Evolutionary conservation across 2,888 invertebrate genomes (phyloP).

Genomic region (Spisula solida): DNA sequence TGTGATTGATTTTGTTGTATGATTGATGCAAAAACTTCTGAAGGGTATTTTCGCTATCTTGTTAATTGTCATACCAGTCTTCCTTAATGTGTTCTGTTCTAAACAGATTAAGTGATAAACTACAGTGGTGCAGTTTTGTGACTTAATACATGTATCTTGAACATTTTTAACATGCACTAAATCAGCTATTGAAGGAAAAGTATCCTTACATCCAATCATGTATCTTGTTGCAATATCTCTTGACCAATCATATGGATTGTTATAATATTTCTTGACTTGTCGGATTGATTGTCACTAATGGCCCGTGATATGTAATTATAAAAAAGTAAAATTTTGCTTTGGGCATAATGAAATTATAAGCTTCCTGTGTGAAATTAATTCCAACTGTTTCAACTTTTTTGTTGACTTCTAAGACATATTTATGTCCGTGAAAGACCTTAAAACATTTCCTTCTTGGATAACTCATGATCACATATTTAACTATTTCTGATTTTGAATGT

Average conservation of each 20-base stretch:
- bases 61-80: background rate
- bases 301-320: too few relatives aligned
- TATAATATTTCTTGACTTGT: background rate
- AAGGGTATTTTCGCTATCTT: background rate
- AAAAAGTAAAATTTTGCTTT: too few relatives aligned
- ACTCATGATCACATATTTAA: too few relatives aligned
- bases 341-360: too few relatives aligned
- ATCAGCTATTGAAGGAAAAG: background rate
- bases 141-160: background rate
- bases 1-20: background rate
- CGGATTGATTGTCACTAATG: too few relatives aligned
- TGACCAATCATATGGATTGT: background rate
- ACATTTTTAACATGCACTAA: background rate
- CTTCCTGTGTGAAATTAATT: too few relatives aligned
- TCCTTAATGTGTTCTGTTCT: constrained; percentile 18
- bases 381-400: too few relatives aligned
- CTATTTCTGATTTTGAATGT: too few relatives aligned
- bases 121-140: background rate
- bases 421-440: too few relatives aligned
- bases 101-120: constrained; percentile 9
- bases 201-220: background rate
- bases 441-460: too few relatives aligned
- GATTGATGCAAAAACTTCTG: background rate
- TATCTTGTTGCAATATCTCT: background rate
- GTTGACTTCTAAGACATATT: too few relatives aligned